Evolutionary conservation across 1,140 invertebrate genomes (phyloP), one percentile per base, ranked within the genome.

Genomic region (Coelopa frigida): DNA sequence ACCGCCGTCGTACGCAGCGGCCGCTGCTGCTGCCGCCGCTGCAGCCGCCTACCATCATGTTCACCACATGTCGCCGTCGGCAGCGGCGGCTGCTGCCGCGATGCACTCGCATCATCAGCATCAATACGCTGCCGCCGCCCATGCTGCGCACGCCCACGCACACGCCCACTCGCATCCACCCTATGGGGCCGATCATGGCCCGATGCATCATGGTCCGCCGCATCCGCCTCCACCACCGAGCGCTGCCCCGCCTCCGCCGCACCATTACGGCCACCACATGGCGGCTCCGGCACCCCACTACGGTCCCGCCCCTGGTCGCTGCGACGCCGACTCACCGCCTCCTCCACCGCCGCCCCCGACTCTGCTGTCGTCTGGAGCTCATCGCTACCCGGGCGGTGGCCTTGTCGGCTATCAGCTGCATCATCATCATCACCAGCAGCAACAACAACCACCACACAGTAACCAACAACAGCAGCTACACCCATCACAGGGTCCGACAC

Each of bases 321-420:
- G 62, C 14, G 62, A 66, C 38, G 58, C 62, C 1, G 62, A 58
- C 2, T 66, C 62, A 1, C 62, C 62, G n/a, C 62, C 62, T 44
- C 62, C 61, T 0, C 62, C 61, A n/a, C 21, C 65, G 65, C 48
- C 54, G 62, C 3, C 56, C 62, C 11, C 62, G 59, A 22, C 22
- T 11, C 23, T 50, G 56, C 12, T 66, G 61, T 52, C 50, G 49
- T 14, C 54, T n/a, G n/a, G n/a, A n/a, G n/a, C n/a, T n/a, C n/a
- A n/a, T n/a, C n/a, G n/a, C n/a, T n/a, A n/a, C 53, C 17, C 57
- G 15, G 18, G 7, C 12, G 5, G 11, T 24, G 33, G 3, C 36
- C 3, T n/a, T n/a, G n/a, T n/a, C n/a, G n/a, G n/a, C n/a, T n/a
- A n/a, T n/a, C n/a, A n/a, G n/a, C n/a, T n/a, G n/a, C n/a, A n/a